Percentiles rank a stretch among this genome's conserved stretches.
Evolutionary conservation across 2,113 vertebrate species (phyloP).

Genomic region (Erinaceus europaeus): DNA sequence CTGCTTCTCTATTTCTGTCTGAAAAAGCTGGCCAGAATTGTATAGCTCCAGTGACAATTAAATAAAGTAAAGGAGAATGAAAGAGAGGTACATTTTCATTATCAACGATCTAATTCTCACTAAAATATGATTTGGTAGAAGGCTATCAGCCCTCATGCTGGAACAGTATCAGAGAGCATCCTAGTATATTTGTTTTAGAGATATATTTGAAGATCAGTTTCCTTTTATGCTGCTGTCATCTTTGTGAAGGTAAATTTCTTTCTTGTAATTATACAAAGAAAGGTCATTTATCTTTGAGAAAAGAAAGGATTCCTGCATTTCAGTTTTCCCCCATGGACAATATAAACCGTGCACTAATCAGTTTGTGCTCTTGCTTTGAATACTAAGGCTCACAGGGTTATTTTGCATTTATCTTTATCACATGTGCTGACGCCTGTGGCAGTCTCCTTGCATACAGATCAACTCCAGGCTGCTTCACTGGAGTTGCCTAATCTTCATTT

Average conservation of each 20-base stretch:
- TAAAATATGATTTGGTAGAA: background rate
- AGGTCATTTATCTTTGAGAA: background rate
- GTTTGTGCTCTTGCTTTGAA: background rate
- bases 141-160: background rate
- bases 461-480: background rate
- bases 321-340: background rate
- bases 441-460: background rate
- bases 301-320: background rate
- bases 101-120: background rate
- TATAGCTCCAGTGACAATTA: no score
- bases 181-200: background rate
- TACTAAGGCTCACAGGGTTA: background rate
- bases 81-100: background rate
- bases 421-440: fast-evolving
- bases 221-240: background rate
- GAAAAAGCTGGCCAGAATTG: no score
- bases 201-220: background rate
- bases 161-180: background rate
- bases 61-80: background rate
- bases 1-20: no score
- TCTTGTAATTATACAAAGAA: background rate
- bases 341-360: background rate
- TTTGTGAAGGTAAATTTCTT: background rate
- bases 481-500: slow-evolving; percentile 1
- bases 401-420: background rate